These are phyloP conservation scores for Forbesichthys papilliferus DNA, from an alignment of 2,113 vertebrate species.

Conservation along the genomic window DNA sequence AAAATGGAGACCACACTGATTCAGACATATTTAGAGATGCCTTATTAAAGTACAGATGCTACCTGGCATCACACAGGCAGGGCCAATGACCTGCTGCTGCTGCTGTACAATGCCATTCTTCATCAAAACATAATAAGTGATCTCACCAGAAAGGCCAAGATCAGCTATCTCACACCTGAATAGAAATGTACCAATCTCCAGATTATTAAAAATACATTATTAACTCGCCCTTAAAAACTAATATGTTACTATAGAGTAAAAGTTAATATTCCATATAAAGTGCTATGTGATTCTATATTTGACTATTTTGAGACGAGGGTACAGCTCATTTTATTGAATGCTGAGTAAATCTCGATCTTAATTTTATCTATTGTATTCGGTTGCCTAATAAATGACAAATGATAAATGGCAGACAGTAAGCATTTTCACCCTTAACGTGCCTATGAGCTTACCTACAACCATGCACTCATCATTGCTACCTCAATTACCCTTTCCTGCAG, in stretches of 20 bases:
- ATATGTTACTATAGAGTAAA: too few relatives aligned
- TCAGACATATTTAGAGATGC: constrained; percentile 34
- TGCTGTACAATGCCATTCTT: constrained; percentile 31
- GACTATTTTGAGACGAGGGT: too few relatives aligned
- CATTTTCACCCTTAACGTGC: not conserved
- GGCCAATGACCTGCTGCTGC: constrained; percentile 24
- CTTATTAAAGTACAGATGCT: constrained; percentile 50
- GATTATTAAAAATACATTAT: too few relatives aligned
- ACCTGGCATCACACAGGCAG: constrained; percentile 25
- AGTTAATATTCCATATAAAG: too few relatives aligned
- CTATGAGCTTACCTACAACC: constrained; percentile 8
- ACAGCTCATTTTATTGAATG: too few relatives aligned
- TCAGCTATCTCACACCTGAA: not conserved
- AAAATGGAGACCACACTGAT: constrained; percentile 14
- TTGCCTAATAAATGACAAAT: too few relatives aligned
- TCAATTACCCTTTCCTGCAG: constrained; percentile 36
- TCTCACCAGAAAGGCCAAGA: not conserved
- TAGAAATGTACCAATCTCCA: not conserved
- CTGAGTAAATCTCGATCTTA: too few relatives aligned
- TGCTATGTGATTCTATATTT: too few relatives aligned
- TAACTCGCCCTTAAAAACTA: too few relatives aligned
- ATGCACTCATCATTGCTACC: constrained; percentile 23
- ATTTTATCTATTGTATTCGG: too few relatives aligned
- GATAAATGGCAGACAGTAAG: too few relatives aligned
- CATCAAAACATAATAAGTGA: constrained; percentile 8